Conservation (phyloP, 2,797 vertebrate species). For the Pantherophis vulpinus region DNA sequence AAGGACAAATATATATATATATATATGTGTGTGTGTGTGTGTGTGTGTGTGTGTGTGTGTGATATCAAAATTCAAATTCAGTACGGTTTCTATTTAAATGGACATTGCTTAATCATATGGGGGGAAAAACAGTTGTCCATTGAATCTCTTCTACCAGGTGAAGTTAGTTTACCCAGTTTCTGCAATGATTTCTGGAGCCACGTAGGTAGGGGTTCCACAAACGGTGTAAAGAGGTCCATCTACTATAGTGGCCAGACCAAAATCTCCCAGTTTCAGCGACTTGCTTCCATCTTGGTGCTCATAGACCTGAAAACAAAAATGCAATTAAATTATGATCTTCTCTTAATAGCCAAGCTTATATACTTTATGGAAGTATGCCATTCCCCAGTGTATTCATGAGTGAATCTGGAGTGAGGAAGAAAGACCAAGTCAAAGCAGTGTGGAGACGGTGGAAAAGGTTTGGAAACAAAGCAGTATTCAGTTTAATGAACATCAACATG, state of each 20-base stretch:
- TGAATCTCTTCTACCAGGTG: neutral
- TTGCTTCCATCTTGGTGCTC: slow-evolving; percentile 94
- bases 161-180: slow-evolving; percentile 84
- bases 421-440: neutral
- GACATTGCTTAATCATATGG: slow-evolving; percentile 3
- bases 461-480: neutral
- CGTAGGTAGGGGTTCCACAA: slow-evolving; percentile 97
- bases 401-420: neutral
- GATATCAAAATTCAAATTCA: neutral
- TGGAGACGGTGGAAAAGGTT: neutral
- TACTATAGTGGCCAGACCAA: slow-evolving; percentile 91
- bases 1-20: neutral
- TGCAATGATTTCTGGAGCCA: slow-evolving; percentile 94
- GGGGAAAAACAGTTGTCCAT: neutral
- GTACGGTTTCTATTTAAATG: neutral
- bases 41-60: no score
- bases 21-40: no score
- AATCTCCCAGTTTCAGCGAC: slow-evolving; percentile 93
- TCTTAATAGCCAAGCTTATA: neutral
- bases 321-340: neutral
- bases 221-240: slow-evolving; percentile 92
- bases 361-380: neutral
- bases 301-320: slow-evolving; percentile 79
- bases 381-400: neutral
- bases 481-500: neutral